Conservation (phyloP, 2,888 invertebrate species). For the Leptopilina drosophilae region DNA sequence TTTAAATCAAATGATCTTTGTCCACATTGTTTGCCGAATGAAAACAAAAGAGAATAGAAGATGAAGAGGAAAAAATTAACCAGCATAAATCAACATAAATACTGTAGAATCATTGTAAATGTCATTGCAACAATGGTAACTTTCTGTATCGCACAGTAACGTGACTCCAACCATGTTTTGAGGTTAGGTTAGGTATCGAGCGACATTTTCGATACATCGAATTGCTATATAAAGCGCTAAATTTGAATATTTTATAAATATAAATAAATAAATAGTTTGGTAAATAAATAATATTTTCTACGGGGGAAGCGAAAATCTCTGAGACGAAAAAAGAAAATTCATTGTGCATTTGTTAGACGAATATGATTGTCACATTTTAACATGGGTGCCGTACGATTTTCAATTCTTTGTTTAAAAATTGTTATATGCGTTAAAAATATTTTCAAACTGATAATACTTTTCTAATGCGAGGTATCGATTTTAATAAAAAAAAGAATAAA, state of each 20-base stretch:
- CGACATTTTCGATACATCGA: too few relatives aligned
- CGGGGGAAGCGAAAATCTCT: too few relatives aligned
- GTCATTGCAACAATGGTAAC: background rate
- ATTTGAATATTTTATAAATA: too few relatives aligned
- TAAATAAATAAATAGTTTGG: too few relatives aligned
- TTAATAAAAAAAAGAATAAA: background rate
- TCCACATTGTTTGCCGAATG: background rate
- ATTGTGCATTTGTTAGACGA: too few relatives aligned
- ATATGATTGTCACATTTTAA: too few relatives aligned
- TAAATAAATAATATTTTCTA: too few relatives aligned
- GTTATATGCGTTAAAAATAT: background rate
- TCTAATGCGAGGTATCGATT: background rate
- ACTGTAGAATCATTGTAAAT: background rate
- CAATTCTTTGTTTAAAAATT: background rate
- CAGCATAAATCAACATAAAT: conserved; percentile 6
- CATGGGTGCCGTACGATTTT: background rate
- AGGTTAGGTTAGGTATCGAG: too few relatives aligned
- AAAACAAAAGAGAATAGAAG: background rate
- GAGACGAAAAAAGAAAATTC: too few relatives aligned
- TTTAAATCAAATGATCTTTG: conserved; percentile 13
- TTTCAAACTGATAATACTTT: background rate
- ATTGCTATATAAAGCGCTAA: too few relatives aligned
- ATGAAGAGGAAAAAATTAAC: background rate
- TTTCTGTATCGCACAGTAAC: too few relatives aligned
- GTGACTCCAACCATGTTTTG: too few relatives aligned